phyloP scores from a whole-genome alignment of 2,888 invertebrate genomes.

The Ophion ventricosus region DNA sequence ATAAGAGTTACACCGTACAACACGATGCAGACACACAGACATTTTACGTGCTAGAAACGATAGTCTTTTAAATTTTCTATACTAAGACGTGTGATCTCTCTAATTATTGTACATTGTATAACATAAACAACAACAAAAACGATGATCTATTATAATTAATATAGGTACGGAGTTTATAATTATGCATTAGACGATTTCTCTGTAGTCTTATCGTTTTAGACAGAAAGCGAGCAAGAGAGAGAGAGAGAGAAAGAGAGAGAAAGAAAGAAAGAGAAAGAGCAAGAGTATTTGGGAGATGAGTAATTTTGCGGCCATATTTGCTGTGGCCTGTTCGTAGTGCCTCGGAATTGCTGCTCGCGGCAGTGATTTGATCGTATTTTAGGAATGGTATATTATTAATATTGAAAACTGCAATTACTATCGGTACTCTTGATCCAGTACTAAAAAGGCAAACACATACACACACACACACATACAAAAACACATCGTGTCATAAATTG shows the following conservation, averaged over 20 bases:
- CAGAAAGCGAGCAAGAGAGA: constrained; percentile 48
- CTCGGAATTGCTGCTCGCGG: constrained; percentile 83
- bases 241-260: constrained; percentile 13
- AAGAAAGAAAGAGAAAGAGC: constrained; percentile 76
- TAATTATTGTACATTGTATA: constrained; percentile 81
- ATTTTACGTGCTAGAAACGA: constrained; percentile 81
- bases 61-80: constrained; percentile 83
- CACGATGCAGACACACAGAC: constrained; percentile 51
- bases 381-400: constrained; percentile 79
- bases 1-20: constrained; percentile 48
- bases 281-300: constrained; percentile 76
- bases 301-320: constrained; percentile 83
- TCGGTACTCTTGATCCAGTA: constrained; percentile 79
- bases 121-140: constrained; percentile 39
- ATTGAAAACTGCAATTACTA: constrained; percentile 80
- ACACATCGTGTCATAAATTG: constrained; percentile 70
- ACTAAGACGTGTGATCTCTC: constrained; percentile 84
- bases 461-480: constrained; percentile 26
- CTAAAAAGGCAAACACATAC: constrained; percentile 61
- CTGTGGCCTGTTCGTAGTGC: constrained; percentile 83
- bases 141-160: constrained; percentile 77
- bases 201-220: constrained; percentile 70
- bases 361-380: constrained; percentile 83
- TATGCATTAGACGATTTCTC: constrained; percentile 76
- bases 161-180: constrained; percentile 78